Evolutionary conservation across 2,113 vertebrate species (phyloP).

Genomic region (Lycaon pictus): DNA sequence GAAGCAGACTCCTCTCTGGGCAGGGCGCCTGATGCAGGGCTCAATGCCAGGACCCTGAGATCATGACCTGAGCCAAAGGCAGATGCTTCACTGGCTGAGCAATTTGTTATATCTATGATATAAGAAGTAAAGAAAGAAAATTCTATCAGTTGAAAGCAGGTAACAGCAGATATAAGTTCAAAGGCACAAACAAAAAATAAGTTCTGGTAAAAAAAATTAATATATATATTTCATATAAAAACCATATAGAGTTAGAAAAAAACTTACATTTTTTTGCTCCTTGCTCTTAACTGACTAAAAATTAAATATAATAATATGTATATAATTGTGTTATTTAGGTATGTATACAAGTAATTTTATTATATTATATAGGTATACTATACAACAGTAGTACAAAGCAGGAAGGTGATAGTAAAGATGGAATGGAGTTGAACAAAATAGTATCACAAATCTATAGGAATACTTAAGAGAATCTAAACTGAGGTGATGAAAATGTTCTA

Average conservation of each 20-base stretch:
- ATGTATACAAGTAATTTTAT: background rate
- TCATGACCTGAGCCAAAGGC: no score
- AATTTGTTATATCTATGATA: background rate
- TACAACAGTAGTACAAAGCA: background rate
- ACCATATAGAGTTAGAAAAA: background rate
- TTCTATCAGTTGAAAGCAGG: background rate
- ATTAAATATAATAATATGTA: background rate
- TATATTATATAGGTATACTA: background rate
- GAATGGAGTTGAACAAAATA: background rate
- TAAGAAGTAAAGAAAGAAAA: background rate
- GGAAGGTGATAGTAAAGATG: background rate
- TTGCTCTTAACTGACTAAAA: background rate
- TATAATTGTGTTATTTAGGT: background rate
- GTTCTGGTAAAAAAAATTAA: background rate
- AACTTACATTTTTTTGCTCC: background rate
- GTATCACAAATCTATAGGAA: background rate
- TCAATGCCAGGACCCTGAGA: no score
- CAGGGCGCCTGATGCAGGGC: no score
- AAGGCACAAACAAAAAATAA: background rate
- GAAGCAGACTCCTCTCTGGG: no score
- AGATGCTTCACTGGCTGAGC: no score
- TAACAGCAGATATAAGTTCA: background rate
- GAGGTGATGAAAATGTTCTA: background rate
- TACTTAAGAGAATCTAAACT: conserved; percentile 7
- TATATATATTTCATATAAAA: no score